Base-by-base conservation (phyloP, 2,113 vertebrate genomes). In the Rissa tridactyla region DNA sequence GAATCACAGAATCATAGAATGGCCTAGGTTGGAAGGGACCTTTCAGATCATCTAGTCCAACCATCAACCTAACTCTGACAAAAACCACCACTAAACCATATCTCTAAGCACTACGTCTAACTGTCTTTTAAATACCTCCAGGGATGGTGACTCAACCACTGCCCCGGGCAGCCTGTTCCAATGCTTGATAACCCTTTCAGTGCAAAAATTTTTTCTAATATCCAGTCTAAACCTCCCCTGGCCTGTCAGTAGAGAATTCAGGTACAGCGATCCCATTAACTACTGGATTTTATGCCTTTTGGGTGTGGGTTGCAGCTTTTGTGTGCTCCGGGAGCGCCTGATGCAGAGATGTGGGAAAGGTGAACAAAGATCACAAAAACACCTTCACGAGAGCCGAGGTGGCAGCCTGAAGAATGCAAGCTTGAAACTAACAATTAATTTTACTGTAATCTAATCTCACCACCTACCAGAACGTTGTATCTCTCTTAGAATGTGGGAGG, bases 401-500 rank as follows among this genome's bases (percentile, higher is more conserved):
- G 46, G 36, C 60, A 58, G 58, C 66, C 89, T 73, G 34, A 85
- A 89, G 58, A 93, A 86, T 3, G 40, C 52, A 69, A 76, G 18
- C 62, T 82, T 66, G 62, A 77, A 91, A 85, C 9, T 40, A 80
- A 72, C 21, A 47, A 90, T 82, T 87, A 79, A 77, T 94, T 88
- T 76, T 54, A 20, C 42, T 47, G 20, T 82, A 90, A 95, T 95
- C 86, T 82, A 91, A 96, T 92, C 86, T 94, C 66, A 54, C 75
- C 78, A 87, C 66, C 78, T 72, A 89, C 54, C 58, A 70, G 78
- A 85, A 70, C 81, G 86, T 68, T 87, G 86, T 85, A 89, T 49
- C 62, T 76, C 73, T 51, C 58, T 77, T 16, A 77, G 91, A 94
- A 82, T 83, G 77, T 77, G 73, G 84, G 88, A 91, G 92, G 89